These are phyloP conservation scores for Progne subis DNA, from an alignment of 2,113 vertebrate genomes.

Conservation along the genomic window DNA sequence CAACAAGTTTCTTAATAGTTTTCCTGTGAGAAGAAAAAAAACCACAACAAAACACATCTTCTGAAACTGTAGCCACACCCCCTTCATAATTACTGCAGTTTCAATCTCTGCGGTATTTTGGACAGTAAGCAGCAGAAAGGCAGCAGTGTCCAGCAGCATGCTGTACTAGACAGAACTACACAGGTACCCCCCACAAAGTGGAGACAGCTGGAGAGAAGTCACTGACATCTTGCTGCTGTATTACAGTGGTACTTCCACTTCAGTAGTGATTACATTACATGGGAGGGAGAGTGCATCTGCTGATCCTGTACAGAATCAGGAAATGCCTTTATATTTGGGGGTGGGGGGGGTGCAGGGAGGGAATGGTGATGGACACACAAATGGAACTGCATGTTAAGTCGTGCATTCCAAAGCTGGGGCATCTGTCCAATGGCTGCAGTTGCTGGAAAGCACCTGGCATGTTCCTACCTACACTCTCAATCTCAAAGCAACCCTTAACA, in stretches of 20 bases:
- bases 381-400: neutral
- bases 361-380: fast-evolving
- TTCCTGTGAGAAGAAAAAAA: neutral
- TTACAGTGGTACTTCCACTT: neutral
- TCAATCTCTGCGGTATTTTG: neutral
- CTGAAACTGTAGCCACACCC: neutral
- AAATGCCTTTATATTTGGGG: neutral
- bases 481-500: neutral
- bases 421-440: neutral
- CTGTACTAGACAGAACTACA: neutral
- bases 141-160: neutral
- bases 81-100: neutral
- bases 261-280: fast-evolving
- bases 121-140: neutral
- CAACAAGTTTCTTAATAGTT: neutral
- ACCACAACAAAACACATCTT: neutral
- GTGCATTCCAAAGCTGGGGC: neutral
- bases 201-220: neutral
- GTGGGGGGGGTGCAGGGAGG: neutral
- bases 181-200: neutral
- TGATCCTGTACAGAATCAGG: neutral
- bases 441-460: neutral
- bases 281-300: neutral
- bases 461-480: neutral
- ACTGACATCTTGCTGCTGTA: neutral